Evolutionary conservation across 2,113 vertebrate genomes (phyloP).

Genomic region (Philantomba maxwellii): DNA sequence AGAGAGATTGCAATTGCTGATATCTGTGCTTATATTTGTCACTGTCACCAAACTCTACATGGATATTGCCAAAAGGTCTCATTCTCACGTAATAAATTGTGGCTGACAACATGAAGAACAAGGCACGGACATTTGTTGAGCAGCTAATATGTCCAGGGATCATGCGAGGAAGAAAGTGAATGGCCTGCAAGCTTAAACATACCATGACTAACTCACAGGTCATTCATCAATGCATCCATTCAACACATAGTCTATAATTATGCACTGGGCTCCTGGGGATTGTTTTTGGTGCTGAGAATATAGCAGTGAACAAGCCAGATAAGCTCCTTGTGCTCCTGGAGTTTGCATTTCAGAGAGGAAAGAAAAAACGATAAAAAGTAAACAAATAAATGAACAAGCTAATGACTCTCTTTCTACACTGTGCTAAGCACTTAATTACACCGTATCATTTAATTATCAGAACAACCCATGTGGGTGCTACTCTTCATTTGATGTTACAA

Average conservation of each 20-base stretch:
- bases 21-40: slow-evolving; percentile 36
- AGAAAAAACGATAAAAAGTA: background rate
- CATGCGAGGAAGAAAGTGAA: background rate
- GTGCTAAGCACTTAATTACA: background rate
- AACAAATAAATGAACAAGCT: background rate
- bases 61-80: slow-evolving; percentile 44
- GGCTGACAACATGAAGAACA: background rate
- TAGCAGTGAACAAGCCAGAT: background rate
- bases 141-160: background rate
- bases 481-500: slow-evolving; percentile 1
- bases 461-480: background rate
- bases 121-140: background rate
- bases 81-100: slow-evolving; percentile 22
- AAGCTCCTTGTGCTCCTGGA: background rate
- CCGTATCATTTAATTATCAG: slow-evolving; percentile 27
- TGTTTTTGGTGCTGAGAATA: background rate
- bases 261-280: too few species aligned
- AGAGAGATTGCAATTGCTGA: slow-evolving; percentile 39
- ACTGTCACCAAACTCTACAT: slow-evolving; percentile 33
- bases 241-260: background rate
- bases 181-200: background rate
- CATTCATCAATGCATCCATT: background rate
- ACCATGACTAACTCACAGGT: background rate
- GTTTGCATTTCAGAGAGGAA: background rate
- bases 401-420: background rate